Evolutionary conservation across 1,140 invertebrate genomes (phyloP).

Genomic region (Rhynchophorus ferrugineus): DNA sequence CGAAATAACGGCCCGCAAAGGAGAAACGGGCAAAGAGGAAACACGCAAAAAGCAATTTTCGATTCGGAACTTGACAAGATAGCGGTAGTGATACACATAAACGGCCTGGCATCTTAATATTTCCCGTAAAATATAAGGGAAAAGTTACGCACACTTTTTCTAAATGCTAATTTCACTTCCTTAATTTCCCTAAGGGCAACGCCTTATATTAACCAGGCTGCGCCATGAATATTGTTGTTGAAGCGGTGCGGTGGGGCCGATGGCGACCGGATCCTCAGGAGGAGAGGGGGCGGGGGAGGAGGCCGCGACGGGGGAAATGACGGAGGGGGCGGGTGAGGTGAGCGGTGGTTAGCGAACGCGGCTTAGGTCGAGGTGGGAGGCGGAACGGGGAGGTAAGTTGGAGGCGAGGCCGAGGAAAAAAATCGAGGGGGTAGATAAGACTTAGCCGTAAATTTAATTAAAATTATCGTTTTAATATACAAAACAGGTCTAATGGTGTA

Average conservation of each 20-base stretch:
- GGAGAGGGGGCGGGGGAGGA: too few relatives aligned
- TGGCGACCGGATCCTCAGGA: too few relatives aligned
- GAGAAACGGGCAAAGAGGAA: background rate
- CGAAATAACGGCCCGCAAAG: background rate
- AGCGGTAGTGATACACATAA: slow-evolving; percentile 5
- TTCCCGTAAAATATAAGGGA: slow-evolving; percentile 19
- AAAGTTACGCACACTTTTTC: slow-evolving; percentile 22
- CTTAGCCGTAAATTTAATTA: slow-evolving; percentile 21
- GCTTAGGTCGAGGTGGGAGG: too few relatives aligned
- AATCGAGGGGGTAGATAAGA: slow-evolving; percentile 20
- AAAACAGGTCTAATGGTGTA: slow-evolving; percentile 15
- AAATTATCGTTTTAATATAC: slow-evolving; percentile 22
- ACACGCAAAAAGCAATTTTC: slow-evolving; percentile 11
- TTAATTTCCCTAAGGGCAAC: slow-evolving; percentile 24
- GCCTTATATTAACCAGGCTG: slow-evolving; percentile 22
- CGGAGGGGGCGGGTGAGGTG: too few relatives aligned
- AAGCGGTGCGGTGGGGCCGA: slow-evolving; percentile 11
- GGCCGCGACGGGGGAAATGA: too few relatives aligned
- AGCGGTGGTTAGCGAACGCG: too few relatives aligned
- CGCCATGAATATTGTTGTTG: slow-evolving; percentile 22
- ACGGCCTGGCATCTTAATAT: slow-evolving; percentile 19
- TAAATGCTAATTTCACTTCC: slow-evolving; percentile 24
- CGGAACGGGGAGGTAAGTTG: too few relatives aligned
- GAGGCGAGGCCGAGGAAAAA: slow-evolving; percentile 14
- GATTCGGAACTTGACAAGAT: slow-evolving; percentile 13